A percentile compares a stretch with the other conserved stretches of the same genome.
phyloP scores from a whole-genome alignment of 2,888 invertebrate genomes.

The Iselma pallidipennis region DNA sequence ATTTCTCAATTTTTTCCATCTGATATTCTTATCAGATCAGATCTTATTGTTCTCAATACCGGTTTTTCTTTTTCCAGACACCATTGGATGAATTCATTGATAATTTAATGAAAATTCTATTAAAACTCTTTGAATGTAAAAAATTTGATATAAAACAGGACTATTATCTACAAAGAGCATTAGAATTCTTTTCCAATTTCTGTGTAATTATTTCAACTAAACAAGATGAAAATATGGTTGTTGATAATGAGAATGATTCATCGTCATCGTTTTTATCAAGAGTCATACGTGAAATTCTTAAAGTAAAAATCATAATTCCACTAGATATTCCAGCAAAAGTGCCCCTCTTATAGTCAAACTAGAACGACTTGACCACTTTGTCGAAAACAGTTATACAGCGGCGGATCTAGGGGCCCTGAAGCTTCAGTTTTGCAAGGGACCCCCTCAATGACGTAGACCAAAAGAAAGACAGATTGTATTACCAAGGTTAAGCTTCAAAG shows the following conservation, averaged over 20 bases:
- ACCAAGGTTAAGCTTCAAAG: too few species aligned
- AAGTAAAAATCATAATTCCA: slow-evolving; percentile 17
- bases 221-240: slow-evolving; percentile 14
- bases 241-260: slow-evolving; percentile 18
- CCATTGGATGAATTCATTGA: slow-evolving; percentile 26
- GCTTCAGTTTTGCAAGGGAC: too few species aligned
- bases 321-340: too few species aligned
- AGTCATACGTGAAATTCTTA: slow-evolving; percentile 27
- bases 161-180: slow-evolving; percentile 25
- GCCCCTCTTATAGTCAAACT: too few species aligned
- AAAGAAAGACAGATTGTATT: too few species aligned
- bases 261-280: slow-evolving; percentile 28
- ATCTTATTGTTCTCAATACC: too few species aligned
- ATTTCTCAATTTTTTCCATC: too few species aligned
- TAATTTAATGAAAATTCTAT: slow-evolving; percentile 23
- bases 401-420: too few species aligned
- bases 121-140: slow-evolving; percentile 22
- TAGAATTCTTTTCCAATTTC: slow-evolving; percentile 38
- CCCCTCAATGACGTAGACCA: too few species aligned
- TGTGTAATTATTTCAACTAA: slow-evolving; percentile 27
- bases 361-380: too few species aligned
- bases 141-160: slow-evolving; percentile 23
- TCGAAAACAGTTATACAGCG: too few species aligned
- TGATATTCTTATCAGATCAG: neutral
- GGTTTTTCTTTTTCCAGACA: slow-evolving; percentile 20